Evolutionary conservation across 2,888 invertebrate species (phyloP), one percentile per base, ranked within the genome.

Genomic region (Ceraclea dissimilis): DNA sequence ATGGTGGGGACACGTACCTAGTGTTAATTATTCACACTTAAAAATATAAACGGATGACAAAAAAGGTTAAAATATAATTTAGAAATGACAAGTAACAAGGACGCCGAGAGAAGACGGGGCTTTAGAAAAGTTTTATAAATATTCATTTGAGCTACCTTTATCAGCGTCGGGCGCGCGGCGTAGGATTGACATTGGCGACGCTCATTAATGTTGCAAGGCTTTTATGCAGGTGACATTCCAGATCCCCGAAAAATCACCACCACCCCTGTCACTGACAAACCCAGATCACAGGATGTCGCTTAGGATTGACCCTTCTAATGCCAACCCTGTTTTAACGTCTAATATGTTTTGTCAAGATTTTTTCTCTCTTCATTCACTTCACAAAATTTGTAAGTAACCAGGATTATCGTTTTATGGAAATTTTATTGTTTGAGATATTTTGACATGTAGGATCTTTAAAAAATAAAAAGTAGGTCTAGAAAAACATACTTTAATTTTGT

Each of bases 61-160:
- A 39, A 31, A 39, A 39, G 2, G 39, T 13, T n/a, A n/a, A 16
- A 16, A 39, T 39, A 39, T 4, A 16, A 39, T 39, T 39, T 18
- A 5, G 20, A 5, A 17, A 20, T 47, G 47, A 47, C 18, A 17
- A 18, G 20, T 43, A 8, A 43, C 43, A 43, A 43, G 43, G 43
- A 13, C 13, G 16, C 18, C 18, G 20, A 20, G 18, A 39, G 39
- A 8, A 5, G 39, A 18, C 4, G 13, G 19, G 18, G 18, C 5
- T 18, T 10, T 18, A 17, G 18, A 2, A 18, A 47, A 47, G 46
- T 39, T 39, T 39, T 39, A 54, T 58, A 48, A 58, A 58, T 58
- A 58, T 58, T 54, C 54, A 58, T 54, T 22, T 33, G 43, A n/a
- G 51, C 48, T 50, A 55, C 58, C 52, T 58, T 51, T 39, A 58